Conservation (phyloP, 1,140 invertebrate species). For the Drosophila sucinea region DNA sequence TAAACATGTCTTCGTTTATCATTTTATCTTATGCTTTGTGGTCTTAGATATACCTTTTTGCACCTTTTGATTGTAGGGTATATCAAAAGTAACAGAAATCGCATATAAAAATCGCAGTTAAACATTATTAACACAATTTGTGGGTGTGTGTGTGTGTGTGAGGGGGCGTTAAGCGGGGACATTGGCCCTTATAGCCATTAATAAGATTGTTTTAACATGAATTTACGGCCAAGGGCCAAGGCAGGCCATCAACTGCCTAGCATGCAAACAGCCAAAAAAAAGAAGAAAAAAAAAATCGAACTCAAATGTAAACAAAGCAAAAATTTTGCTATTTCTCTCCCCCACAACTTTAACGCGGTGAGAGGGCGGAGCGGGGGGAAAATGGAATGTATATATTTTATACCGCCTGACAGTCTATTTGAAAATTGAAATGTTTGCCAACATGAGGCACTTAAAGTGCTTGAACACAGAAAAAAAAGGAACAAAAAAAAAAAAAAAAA, state of each 20-base stretch:
- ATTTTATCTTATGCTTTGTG: too few relatives aligned
- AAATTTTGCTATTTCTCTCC: constrained; percentile 22
- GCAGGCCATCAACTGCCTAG: constrained; percentile 35
- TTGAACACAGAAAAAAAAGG: constrained; percentile 13
- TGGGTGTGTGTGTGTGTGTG: constrained; percentile 8
- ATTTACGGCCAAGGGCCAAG: constrained; percentile 63
- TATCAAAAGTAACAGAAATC: constrained; percentile 30
- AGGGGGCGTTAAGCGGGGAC: constrained; percentile 1
- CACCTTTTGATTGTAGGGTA: neutral
- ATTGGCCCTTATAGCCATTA: constrained; percentile 67
- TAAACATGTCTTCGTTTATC: too few relatives aligned
- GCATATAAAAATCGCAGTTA: constrained; percentile 78
- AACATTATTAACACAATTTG: constrained; percentile 72
- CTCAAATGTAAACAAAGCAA: constrained; percentile 69
- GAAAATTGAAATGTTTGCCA: constrained; percentile 79
- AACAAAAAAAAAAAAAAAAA: constrained; percentile 21
- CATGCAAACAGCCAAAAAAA: constrained; percentile 40
- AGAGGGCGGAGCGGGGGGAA: neutral
- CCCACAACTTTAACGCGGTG: neutral
- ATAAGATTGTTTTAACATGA: constrained; percentile 80
- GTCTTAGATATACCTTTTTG: neutral
- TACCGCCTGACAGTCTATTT: constrained; percentile 53
- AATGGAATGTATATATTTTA: constrained; percentile 9
- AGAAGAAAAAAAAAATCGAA: constrained; percentile 31
- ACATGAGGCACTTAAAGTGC: constrained; percentile 62